A percentile compares a stretch with the other conserved stretches of the same genome.
These are phyloP conservation scores for Glyptemys insculpta DNA, from an alignment of 2,797 vertebrate genomes.

Conservation along the genomic window DNA sequence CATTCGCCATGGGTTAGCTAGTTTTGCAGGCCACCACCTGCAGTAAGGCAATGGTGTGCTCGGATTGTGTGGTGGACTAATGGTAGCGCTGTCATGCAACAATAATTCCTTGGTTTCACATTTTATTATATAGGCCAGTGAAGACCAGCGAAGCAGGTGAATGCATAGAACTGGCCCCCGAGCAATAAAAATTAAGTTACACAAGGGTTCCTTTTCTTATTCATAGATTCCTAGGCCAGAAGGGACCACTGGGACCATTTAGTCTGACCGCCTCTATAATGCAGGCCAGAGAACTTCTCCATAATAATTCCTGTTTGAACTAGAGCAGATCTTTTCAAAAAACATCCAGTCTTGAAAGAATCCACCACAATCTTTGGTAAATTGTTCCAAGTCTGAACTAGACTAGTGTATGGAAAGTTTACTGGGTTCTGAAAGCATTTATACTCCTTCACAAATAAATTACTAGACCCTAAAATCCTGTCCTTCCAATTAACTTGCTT, in stretches of 20 bases:
- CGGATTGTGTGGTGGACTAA: background rate
- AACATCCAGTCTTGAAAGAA: background rate
- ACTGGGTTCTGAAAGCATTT: background rate
- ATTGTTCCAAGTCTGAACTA: background rate
- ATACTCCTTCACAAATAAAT: background rate
- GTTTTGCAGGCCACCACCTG: background rate
- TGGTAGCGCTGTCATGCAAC: fast-evolving
- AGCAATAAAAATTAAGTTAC: fast-evolving
- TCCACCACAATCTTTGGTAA: background rate
- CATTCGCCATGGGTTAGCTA: background rate
- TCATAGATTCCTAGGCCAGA: background rate
- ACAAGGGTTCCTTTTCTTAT: background rate
- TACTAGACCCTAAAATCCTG: background rate
- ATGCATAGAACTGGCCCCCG: background rate
- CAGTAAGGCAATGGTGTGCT: background rate
- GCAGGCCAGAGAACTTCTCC: background rate
- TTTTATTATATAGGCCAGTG: background rate
- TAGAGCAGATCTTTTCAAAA: background rate
- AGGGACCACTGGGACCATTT: background rate
- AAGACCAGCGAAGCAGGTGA: background rate
- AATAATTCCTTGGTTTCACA: conserved; percentile 9
- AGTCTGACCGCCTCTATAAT: background rate
- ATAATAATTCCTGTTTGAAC: background rate
- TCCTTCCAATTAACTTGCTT: background rate
- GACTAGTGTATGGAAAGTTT: background rate